phyloP scores from a whole-genome alignment of 2,888 invertebrate species.

The Drosophila ustulata region DNA sequence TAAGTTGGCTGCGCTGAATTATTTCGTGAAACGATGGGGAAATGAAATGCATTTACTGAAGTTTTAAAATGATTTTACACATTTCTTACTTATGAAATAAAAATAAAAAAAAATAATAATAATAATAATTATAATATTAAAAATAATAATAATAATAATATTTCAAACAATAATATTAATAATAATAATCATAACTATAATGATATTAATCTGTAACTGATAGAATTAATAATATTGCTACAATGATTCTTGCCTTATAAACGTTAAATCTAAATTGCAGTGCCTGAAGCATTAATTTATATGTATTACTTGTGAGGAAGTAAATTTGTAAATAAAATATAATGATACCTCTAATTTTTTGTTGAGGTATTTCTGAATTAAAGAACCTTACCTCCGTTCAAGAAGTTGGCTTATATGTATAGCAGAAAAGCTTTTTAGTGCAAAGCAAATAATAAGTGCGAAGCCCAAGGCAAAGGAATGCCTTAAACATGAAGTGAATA shows the following conservation, averaged over 20 bases:
- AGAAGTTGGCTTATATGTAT: not conserved
- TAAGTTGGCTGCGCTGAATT: conserved; percentile 4
- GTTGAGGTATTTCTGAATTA: too few species aligned
- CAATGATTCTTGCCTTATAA: too few species aligned
- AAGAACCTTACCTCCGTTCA: not conserved
- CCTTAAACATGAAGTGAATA: conserved; percentile 8
- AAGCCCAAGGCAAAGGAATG: conserved; percentile 33
- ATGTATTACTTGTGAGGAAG: too few species aligned
- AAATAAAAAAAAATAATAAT: not conserved
- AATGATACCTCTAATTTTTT: too few species aligned
- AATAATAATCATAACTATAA: not conserved
- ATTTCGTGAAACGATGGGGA: not conserved
- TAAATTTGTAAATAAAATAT: too few species aligned
- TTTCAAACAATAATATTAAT: conserved; percentile 1
- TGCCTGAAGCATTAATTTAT: too few species aligned
- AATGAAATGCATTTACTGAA: too few species aligned
- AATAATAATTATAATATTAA: not conserved
- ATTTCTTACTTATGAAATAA: too few species aligned
- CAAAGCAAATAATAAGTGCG: conserved; percentile 45
- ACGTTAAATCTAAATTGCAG: too few species aligned
- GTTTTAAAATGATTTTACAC: too few species aligned
- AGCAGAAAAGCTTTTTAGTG: conserved; percentile 26
- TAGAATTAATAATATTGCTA: too few species aligned
- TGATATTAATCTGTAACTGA: too few species aligned
- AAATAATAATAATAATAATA: not conserved